Percentiles rank a stretch among this genome's conserved stretches.
Evolutionary conservation across 2,797 vertebrate genomes (phyloP).

Genomic region (Cyprinella venusta): DNA sequence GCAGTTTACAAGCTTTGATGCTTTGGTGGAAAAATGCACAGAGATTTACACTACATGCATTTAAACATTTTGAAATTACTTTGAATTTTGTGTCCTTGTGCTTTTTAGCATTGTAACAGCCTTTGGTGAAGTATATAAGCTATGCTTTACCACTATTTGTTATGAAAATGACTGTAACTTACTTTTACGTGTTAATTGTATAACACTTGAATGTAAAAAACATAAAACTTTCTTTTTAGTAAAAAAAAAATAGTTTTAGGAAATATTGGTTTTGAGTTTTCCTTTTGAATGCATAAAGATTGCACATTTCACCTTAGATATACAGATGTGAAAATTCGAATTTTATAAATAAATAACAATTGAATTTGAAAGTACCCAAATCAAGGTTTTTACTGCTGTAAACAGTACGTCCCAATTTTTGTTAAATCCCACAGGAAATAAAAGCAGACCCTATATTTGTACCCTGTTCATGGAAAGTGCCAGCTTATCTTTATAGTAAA

Average conservation of each 20-base stretch:
- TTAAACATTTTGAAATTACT: slow-evolving; percentile 2
- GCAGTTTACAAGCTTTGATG: slow-evolving; percentile 12
- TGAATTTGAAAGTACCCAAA: background rate
- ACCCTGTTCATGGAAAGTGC: background rate
- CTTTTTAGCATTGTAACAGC: slow-evolving; percentile 13
- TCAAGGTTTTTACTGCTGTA: background rate
- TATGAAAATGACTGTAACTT: background rate
- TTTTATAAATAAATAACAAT: background rate
- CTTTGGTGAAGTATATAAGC: slow-evolving; percentile 15
- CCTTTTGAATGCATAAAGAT: background rate
- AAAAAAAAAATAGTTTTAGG: slow-evolving; percentile 22
- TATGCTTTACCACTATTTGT: slow-evolving; percentile 22
- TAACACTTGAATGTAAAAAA: slow-evolving; percentile 8
- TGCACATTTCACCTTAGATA: background rate
- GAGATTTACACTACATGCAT: slow-evolving; percentile 13
- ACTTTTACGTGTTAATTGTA: background rate
- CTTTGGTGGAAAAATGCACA: background rate
- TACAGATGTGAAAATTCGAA: background rate
- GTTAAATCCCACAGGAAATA: background rate
- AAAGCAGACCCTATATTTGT: background rate
- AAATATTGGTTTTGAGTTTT: background rate
- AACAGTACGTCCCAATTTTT: too few relatives aligned
- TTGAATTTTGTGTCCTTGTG: slow-evolving; percentile 18
- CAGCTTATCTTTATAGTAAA: background rate
- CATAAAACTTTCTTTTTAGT: background rate